A percentile compares a stretch with the other conserved stretches of the same genome.
phyloP scores from a whole-genome alignment of 2,888 invertebrate species.

The Smittia aterrima region DNA sequence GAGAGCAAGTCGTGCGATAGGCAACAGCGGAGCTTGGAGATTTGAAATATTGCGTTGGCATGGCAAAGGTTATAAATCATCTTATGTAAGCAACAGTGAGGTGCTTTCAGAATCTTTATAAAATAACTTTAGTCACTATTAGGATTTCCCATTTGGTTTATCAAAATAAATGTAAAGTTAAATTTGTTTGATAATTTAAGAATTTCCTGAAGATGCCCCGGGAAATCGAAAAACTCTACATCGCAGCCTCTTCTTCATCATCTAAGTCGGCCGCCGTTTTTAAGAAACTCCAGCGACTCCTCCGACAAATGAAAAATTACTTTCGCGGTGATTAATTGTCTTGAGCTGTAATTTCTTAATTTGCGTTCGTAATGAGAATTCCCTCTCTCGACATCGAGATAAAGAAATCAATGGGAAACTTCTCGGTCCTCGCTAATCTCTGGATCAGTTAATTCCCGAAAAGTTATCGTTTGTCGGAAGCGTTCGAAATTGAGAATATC shows the following conservation, averaged over 20 bases:
- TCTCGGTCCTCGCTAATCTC: no score
- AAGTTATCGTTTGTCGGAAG: no score
- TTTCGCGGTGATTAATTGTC: constrained; percentile 19
- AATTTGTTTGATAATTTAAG: no score
- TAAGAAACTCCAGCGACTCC: background rate
- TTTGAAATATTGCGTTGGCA: constrained; percentile 20
- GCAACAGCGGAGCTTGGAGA: background rate
- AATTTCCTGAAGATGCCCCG: no score
- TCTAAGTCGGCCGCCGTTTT: no score
- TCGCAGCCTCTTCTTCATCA: no score
- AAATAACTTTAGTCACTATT: background rate
- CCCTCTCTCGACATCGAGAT: background rate
- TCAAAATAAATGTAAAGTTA: no score
- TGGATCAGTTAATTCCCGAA: no score
- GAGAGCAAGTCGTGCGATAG: background rate
- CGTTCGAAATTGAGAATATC: no score
- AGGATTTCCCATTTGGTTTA: background rate
- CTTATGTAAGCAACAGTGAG: constrained; percentile 1
- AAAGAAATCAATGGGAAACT: no score
- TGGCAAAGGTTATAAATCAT: constrained; percentile 34
- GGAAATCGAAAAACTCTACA: no score
- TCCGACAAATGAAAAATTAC: constrained; percentile 30
- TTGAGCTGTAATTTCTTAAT: constrained; percentile 29
- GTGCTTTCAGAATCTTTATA: constrained; percentile 27
- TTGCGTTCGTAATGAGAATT: constrained; percentile 19